phyloP scores from a whole-genome alignment of 2,797 vertebrate species.

The Danionella dracula region DNA sequence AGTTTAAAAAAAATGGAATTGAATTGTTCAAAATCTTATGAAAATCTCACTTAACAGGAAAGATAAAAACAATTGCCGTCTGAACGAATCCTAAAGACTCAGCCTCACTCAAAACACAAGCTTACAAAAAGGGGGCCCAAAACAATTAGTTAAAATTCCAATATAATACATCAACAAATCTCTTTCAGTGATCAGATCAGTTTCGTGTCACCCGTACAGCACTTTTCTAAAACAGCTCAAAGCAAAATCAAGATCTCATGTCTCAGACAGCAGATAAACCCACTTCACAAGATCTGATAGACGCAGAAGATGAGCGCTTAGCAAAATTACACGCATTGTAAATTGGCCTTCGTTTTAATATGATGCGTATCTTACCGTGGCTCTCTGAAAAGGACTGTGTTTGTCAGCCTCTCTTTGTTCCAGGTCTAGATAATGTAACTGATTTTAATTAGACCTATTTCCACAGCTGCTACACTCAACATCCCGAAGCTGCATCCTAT shows the following conservation, averaged over 20 bases:
- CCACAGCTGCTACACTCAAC: conserved; percentile 61
- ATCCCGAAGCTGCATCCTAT: conserved; percentile 49
- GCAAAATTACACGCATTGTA: conserved; percentile 47
- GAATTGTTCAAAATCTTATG: no score
- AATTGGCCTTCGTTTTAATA: conserved; percentile 55
- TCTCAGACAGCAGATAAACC: not conserved
- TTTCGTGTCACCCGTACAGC: no score
- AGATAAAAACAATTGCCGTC: no score
- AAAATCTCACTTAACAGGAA: no score
- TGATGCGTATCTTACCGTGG: conserved; percentile 62
- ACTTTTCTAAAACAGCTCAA: not conserved
- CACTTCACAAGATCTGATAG: not conserved
- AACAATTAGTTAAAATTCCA: no score
- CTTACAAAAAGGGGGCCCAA: no score
- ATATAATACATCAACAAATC: no score
- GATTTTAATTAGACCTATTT: conserved; percentile 74
- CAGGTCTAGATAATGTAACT: conserved; percentile 66
- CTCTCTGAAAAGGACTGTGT: conserved; percentile 60
- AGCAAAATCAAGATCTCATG: not conserved
- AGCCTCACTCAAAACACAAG: no score
- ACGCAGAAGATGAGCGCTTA: conserved; percentile 8
- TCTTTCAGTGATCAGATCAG: no score
- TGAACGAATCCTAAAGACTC: no score
- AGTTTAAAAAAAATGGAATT: no score
- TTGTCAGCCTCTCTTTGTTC: conserved; percentile 43